phyloP scores from a whole-genome alignment of 2,797 vertebrate species.

The Oreortyx pictus region DNA sequence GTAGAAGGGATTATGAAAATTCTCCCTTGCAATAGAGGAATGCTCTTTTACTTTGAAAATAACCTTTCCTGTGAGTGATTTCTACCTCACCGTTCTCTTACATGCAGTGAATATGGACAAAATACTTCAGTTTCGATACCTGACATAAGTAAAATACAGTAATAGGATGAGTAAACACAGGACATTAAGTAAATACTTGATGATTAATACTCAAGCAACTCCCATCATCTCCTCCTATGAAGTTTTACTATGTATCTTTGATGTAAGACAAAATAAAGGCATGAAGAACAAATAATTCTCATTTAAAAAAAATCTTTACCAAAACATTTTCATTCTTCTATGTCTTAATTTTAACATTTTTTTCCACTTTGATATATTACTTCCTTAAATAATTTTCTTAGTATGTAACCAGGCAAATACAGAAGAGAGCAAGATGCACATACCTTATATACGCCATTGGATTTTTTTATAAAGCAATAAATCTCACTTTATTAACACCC shows the following conservation, averaged over 20 bases:
- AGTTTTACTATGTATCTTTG: slow-evolving; percentile 33
- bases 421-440: not conserved
- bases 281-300: not conserved
- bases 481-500: not conserved
- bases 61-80: not conserved
- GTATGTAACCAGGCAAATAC: not conserved
- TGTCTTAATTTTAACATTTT: not conserved
- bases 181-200: not conserved
- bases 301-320: not conserved
- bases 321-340: not conserved
- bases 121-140: not conserved
- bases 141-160: slow-evolving; percentile 24
- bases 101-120: not conserved
- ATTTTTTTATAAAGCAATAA: not conserved
- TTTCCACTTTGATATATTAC: not conserved
- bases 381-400: not conserved
- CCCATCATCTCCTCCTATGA: not conserved
- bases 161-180: slow-evolving; percentile 19
- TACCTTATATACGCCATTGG: not conserved
- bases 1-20: not conserved
- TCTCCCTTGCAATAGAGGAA: not conserved
- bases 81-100: not conserved
- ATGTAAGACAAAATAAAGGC: slow-evolving; percentile 22
- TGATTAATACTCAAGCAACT: slow-evolving; percentile 32
- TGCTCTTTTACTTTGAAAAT: not conserved